A percentile compares a stretch with the other conserved stretches of the same genome.
phyloP scores from a whole-genome alignment of 2,888 invertebrate genomes.

The Tetranychus truncatus region DNA sequence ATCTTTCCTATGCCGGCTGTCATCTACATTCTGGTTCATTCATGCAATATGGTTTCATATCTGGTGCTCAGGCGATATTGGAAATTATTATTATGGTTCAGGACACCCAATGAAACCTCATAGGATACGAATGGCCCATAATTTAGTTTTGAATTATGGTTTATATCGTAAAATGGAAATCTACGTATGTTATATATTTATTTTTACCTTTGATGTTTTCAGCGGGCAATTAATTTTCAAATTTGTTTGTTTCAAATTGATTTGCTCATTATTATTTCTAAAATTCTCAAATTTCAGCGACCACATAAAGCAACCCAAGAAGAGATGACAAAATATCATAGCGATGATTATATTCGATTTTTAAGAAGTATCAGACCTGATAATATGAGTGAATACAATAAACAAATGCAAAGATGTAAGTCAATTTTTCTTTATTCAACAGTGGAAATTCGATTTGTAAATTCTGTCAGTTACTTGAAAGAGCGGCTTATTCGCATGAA shows the following conservation, averaged over 20 bases:
- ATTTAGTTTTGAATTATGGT: conserved; percentile 92
- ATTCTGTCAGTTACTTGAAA: too few relatives aligned
- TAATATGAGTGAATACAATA: conserved; percentile 96
- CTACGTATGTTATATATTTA: conserved; percentile 52
- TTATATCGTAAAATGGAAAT: conserved; percentile 99
- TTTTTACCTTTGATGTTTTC: not conserved
- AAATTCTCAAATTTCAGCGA: conserved; percentile 43
- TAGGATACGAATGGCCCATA: conserved; percentile 98
- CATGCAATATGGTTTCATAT: too few relatives aligned
- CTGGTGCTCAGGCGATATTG: conserved; percentile 64
- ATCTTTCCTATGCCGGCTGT: too few relatives aligned
- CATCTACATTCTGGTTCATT: too few relatives aligned
- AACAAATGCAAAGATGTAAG: conserved; percentile 95
- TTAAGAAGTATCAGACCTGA: conserved; percentile 89
- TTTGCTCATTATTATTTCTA: conserved; percentile 12
- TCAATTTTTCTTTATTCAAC: too few relatives aligned
- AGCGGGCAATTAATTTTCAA: too few relatives aligned
- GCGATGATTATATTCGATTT: conserved; percentile 96
- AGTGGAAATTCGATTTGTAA: too few relatives aligned
- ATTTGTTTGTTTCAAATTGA: too few relatives aligned
- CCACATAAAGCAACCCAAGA: conserved; percentile 97
- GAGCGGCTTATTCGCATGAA: too few relatives aligned
- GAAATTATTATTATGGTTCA: conserved; percentile 99
- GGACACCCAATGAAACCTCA: conserved; percentile 99
- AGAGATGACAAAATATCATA: conserved; percentile 99